phyloP scores from a whole-genome alignment of 2,113 vertebrate genomes.

The Murina feae region DNA sequence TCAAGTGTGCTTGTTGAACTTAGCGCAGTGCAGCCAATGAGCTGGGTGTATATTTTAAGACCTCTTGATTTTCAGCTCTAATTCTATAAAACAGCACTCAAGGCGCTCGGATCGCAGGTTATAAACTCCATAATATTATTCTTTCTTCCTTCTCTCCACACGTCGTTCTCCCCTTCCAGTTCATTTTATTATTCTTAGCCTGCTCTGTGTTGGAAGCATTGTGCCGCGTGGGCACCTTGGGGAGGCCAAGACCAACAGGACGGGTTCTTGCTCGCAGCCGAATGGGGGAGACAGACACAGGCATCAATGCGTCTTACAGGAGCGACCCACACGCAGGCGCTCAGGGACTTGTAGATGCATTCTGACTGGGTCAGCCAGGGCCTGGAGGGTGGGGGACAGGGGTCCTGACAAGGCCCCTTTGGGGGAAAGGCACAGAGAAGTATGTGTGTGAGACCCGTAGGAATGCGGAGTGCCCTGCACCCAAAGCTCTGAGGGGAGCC shows the following conservation, averaged over 20 bases:
- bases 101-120: constrained; percentile 29
- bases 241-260: neutral
- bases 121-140: constrained; percentile 56
- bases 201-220: constrained; percentile 24
- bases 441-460: neutral
- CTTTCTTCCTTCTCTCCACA: constrained; percentile 51
- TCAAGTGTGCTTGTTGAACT: constrained; percentile 48
- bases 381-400: no score
- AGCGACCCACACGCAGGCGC: neutral
- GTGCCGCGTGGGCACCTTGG: neutral
- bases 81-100: constrained; percentile 33
- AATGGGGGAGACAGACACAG: neutral
- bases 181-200: neutral
- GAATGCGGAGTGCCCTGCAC: fast-evolving
- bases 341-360: neutral
- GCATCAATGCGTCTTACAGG: neutral
- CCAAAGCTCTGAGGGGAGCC: neutral
- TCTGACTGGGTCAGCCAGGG: no score
- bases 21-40: constrained; percentile 39
- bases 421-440: neutral
- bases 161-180: constrained; percentile 19
- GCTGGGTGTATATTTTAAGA: constrained; percentile 39
- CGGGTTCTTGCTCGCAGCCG: neutral
- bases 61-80: constrained; percentile 28
- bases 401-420: neutral